Conservation (phyloP, 92 coral and sea anemone genomes). For the Paramuricea clavata region DNA sequence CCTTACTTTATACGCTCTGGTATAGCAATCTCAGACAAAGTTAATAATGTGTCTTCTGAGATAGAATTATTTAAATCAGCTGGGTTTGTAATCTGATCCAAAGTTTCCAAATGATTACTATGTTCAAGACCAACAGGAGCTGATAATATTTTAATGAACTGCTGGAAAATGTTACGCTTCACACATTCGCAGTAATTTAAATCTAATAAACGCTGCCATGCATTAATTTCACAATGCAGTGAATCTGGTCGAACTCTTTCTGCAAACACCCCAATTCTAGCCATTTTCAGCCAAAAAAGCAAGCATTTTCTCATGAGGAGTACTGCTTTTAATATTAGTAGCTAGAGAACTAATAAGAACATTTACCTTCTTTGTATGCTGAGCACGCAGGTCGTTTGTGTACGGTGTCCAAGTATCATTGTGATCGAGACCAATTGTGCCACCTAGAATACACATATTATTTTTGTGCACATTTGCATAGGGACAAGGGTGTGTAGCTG, state of each 20-base stretch:
- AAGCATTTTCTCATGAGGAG: slow-evolving; percentile 18
- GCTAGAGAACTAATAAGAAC: background rate
- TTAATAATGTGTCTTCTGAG: no score
- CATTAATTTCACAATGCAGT: background rate
- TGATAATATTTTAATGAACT: background rate
- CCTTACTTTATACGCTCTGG: background rate
- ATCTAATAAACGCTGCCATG: background rate
- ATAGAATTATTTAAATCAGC: background rate
- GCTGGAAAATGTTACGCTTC: background rate
- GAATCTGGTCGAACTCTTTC: background rate
- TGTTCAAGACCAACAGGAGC: background rate
- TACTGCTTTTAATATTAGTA: slow-evolving; percentile 12
- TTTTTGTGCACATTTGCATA: slow-evolving; percentile 27
- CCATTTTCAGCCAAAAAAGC: slow-evolving; percentile 15
- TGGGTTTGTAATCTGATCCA: background rate
- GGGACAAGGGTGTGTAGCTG: slow-evolving; percentile 23
- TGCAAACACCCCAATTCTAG: background rate
- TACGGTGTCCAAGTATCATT: slow-evolving; percentile 41
- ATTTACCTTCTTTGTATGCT: slow-evolving; percentile 38
- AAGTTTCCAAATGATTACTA: background rate
- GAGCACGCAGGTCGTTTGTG: slow-evolving; percentile 13
- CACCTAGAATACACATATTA: slow-evolving; percentile 43
- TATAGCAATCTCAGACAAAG: no score
- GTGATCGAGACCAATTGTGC: slow-evolving; percentile 16
- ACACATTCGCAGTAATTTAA: background rate